Evolutionary conservation across 2,888 invertebrate species (phyloP), one percentile per base, ranked within the genome.

Genomic region (Ectemnius continuus): DNA sequence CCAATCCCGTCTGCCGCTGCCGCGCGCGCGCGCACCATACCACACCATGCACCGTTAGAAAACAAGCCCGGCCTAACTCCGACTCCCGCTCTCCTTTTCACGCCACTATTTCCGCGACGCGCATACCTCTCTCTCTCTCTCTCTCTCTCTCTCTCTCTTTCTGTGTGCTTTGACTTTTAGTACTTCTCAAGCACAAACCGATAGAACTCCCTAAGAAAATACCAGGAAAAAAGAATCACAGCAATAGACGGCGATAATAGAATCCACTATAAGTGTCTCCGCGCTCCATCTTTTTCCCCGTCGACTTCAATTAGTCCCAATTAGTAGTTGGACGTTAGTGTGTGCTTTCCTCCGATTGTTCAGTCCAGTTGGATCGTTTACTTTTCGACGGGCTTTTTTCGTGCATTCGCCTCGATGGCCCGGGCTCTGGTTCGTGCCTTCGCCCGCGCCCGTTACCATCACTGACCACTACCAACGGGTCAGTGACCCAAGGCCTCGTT

Each of bases 391-490:
- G 8, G 36, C 11, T 36, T 8, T 8, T 36, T 36, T 36, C 36
- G 36, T 36, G 36, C 36, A 36, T 36, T 36, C 36, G 36, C 36
- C 23, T 36, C 36, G 8, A 36, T 36, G 36, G 36, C 36, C 36
- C 75, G 75, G 57, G 59, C 67, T 64, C 68, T 71, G 64, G 74
- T 28, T 61, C 72, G 58, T 74, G 36, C 1, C 36, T 36, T 36
- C 36, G 36, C 36, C 36, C 36, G 36, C 85, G 87, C 87, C 88
- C 90, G 88, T 89, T 89, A 89, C 87, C 87, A 86, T 89, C 88
- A 89, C 89, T 90, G 89, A 90, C 90, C 90, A 90, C 86, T 85
- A 85, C 86, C 90, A 90, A 90, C 84, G 86, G 89, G 89, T 90
- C 89, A 86, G 73, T 84, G 88, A 90, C 88, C 89, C 84, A 61